Percentiles rank a stretch among this genome's conserved stretches.
Evolutionary conservation across 2,797 vertebrate species (phyloP).

Genomic region (Gymnodraco acuticeps): DNA sequence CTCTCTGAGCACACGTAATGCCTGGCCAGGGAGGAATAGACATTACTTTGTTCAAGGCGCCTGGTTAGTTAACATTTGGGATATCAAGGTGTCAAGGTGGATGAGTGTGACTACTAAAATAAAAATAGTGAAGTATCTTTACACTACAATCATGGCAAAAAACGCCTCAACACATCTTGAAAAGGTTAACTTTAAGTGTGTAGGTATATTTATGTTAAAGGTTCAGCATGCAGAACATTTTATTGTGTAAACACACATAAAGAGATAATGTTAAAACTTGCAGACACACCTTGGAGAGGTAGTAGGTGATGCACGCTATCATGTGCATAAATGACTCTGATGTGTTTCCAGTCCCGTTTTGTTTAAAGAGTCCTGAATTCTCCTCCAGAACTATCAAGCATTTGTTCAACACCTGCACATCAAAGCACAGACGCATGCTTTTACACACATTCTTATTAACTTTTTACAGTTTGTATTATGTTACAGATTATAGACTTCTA

Average conservation of each 20-base stretch:
- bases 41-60: not conserved
- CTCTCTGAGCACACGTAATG: constrained; percentile 85
- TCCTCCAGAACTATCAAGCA: constrained; percentile 91
- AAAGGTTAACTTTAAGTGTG: not conserved
- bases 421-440: constrained; percentile 30
- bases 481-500: not conserved
- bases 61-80: constrained; percentile 1
- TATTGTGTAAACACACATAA: not conserved
- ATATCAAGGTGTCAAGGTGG: not conserved
- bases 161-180: not conserved
- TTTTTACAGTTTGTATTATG: constrained; percentile 1
- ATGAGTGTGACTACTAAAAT: too few species aligned
- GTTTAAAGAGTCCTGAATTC: constrained; percentile 82
- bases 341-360: constrained; percentile 77
- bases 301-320: constrained; percentile 92
- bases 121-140: too few species aligned
- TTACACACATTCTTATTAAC: not conserved
- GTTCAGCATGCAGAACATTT: not conserved
- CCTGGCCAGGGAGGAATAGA: constrained; percentile 73
- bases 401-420: constrained; percentile 91
- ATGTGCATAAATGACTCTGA: constrained; percentile 90
- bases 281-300: constrained; percentile 88
- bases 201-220: not conserved
- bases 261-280: not conserved
- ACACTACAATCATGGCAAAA: too few species aligned